Evolutionary conservation across 2,113 vertebrate genomes (phyloP).

Genomic region (Plotosus lineatus): DNA sequence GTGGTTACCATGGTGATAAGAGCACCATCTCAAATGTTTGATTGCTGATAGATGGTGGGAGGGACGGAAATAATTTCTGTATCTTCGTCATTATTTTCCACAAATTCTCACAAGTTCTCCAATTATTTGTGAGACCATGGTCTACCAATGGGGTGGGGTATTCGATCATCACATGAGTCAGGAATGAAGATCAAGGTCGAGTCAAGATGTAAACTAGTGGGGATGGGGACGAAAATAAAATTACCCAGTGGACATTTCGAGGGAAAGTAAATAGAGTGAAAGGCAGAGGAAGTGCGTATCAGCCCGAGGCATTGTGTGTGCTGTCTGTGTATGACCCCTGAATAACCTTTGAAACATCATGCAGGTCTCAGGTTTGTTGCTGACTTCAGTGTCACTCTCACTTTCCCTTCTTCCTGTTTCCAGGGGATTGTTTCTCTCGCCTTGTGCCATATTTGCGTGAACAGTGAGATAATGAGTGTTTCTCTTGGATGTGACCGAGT

Average conservation of each 20-base stretch:
- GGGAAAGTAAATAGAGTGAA: neutral
- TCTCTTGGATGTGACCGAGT: neutral
- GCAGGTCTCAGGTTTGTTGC: slow-evolving; percentile 40
- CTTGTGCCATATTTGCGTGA: neutral
- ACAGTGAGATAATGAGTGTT: slow-evolving; percentile 7
- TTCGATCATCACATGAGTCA: no score
- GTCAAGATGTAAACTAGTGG: neutral
- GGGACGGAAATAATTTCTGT: neutral
- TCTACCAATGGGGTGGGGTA: no score
- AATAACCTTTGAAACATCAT: slow-evolving; percentile 63
- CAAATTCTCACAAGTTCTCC: neutral
- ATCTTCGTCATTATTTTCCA: neutral
- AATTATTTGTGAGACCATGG: neutral
- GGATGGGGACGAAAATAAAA: neutral
- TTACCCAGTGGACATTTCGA: neutral
- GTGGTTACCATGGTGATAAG: neutral
- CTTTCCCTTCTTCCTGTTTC: neutral
- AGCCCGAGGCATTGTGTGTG: slow-evolving; percentile 3
- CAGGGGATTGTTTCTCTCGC: slow-evolving; percentile 1
- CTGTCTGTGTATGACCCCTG: slow-evolving; percentile 7
- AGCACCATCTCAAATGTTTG: neutral
- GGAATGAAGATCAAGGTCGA: neutral
- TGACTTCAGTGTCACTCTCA: neutral
- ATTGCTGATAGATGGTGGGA: neutral
- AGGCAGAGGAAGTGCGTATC: neutral